Base-by-base conservation (phyloP, 1,140 invertebrate genomes). In the Campoletis sonorensis region DNA sequence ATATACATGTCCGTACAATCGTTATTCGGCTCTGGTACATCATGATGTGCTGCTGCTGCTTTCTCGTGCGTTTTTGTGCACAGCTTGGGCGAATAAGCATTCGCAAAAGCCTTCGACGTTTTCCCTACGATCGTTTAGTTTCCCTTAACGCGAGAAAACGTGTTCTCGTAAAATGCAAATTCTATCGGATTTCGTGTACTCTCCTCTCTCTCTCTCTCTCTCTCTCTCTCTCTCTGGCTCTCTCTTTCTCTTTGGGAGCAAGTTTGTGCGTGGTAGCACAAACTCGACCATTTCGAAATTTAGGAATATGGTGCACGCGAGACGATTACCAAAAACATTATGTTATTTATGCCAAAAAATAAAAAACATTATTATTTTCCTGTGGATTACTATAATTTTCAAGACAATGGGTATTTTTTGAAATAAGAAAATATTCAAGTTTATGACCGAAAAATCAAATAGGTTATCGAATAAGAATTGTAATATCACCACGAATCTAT, bases 111-210 rank as follows among this genome's bases (percentile, higher is more conserved):
- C 10, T 64, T 15, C 61, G 23, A 64, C 23, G 61, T 64, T 64
- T 64, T n/a, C 11, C 3, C 61, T 0, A 23, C 21, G 61, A 64
- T 64, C 61, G 61, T 64, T 64, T 15, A 64, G 61, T 64, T 79
- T 79, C 78, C 58, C 61, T 79, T 40, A 67, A 67, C 58, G 64
- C 61, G 13, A 40, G 45, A 77, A 58, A 70, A 81, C 75, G 80
- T 81, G 80, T n/a, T 64, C 73, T 77, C 80, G 80, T 81, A 81
- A 81, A 81, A 81, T 81, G 80, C 73, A 81, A 77, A 81, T 81
- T 81, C 73, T 27, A 61, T 67, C 21, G 61, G 13, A 23, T 26
- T 27, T 64, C 61, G 40, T 45, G 8, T 13, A 45, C 23, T 23
- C 61, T 0, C 1, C 23, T 10, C 23, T 64, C 23, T 80, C 16